Base-by-base conservation (phyloP, 2,797 vertebrate species). In the Arctocebus calabarensis region DNA sequence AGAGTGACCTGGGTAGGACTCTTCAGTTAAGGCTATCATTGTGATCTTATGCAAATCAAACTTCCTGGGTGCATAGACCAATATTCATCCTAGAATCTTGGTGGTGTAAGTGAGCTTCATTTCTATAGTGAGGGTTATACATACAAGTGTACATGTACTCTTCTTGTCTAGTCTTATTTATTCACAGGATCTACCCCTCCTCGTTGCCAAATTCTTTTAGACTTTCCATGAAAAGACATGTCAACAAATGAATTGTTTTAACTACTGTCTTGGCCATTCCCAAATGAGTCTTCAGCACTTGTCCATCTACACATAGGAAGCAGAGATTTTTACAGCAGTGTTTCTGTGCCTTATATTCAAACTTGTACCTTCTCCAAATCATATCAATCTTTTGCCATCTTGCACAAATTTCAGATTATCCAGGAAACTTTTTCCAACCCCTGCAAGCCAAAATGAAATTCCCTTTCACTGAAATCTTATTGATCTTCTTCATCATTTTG, bases 51-150 rank as follows among this genome's bases (percentile, higher is more conserved):
- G 57, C 45, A 81, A 90, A 32, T 84, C 11, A 74, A 25, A 84
- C 14, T 57, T 68, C 59, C 64, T 92, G n/a, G 29, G 77, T 73
- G 73, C 13, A 68, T 1, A 96, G 91, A 43, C 3, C 14, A 40
- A 45, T 61, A 48, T 19, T 70, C 32, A 57, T 73, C 66, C 43
- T 85, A 96, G 64, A 91, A 62, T 89, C 62, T 74, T 96, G 59
- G 52, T 61, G 57, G 48, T 70, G 8, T 37, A 61, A 86, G 34
- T 43, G 82, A 91, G 32, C 37, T 27, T 83, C 37, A 62, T 27
- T 22, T 90, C 25, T 57, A 22, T 4, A 84, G 29, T 57, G 48
- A 78, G 52, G 13, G n/a, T 40, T n/a, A 17, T 12, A 17, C 71
- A 55, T n/a, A n/a, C 16, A 66, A n/a, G 64, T 17, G 29, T 19